A percentile compares a stretch with the other conserved stretches of the same genome.
Conservation (phyloP, 2,888 invertebrate genomes). For the Heliconius sara region DNA sequence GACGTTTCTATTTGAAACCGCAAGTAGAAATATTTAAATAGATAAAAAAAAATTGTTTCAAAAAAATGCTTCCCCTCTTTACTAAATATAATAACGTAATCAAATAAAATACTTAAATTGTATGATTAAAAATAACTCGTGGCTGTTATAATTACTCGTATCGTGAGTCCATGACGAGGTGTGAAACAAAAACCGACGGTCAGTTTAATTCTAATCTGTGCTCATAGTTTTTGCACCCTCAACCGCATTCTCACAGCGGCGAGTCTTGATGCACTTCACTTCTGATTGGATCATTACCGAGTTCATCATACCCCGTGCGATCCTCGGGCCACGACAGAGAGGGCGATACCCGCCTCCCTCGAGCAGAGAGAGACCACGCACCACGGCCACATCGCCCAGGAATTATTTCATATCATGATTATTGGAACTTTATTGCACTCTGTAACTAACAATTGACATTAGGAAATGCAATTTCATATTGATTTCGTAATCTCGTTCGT, state of each 20-base stretch:
- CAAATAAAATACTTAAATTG: neutral
- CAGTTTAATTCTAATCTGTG: conserved; percentile 81
- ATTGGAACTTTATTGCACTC: conserved; percentile 85
- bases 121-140: neutral
- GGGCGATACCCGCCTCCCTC: conserved; percentile 51
- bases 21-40: neutral
- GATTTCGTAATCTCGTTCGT: conserved; percentile 79
- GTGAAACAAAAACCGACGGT: conserved; percentile 76
- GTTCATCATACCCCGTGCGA: conserved; percentile 83
- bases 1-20: conserved; percentile 45
- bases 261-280: conserved; percentile 82
- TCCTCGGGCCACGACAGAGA: conserved; percentile 76
- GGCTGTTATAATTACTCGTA: conserved; percentile 41
- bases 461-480: conserved; percentile 84
- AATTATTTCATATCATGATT: conserved; percentile 84
- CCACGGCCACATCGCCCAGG: conserved; percentile 74
- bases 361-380: conserved; percentile 59
- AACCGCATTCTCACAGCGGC: conserved; percentile 84
- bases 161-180: conserved; percentile 54
- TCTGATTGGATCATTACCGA: conserved; percentile 85
- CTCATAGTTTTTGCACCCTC: conserved; percentile 82
- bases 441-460: conserved; percentile 85
- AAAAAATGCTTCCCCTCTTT: neutral
- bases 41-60: neutral
- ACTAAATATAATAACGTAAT: too few relatives aligned